Conservation (phyloP, 1,140 invertebrate species). For the Euglossa dilemma region DNA sequence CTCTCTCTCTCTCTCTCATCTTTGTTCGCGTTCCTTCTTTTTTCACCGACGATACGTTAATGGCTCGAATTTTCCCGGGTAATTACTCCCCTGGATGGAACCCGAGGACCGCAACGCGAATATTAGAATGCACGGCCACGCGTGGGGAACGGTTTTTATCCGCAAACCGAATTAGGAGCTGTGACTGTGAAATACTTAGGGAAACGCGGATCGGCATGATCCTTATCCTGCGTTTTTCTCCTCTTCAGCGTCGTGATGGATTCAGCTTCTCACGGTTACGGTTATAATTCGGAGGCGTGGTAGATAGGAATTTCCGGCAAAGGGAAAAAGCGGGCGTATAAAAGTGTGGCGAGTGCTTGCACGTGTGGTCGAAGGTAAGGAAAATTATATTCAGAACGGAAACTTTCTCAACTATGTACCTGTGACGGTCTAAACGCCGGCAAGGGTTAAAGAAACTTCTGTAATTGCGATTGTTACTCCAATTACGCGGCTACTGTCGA, state of each 20-base stretch:
- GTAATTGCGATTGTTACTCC: conserved; percentile 1
- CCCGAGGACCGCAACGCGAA: not conserved
- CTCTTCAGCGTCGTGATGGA: no score
- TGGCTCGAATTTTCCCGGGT: not conserved
- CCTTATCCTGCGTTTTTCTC: not conserved
- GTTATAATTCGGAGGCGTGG: no score
- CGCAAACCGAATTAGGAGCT: not conserved
- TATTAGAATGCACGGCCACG: conserved; percentile 40
- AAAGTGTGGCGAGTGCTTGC: not conserved
- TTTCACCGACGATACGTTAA: not conserved
- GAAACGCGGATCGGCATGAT: not conserved
- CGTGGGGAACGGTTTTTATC: not conserved
- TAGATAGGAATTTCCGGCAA: not conserved
- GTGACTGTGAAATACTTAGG: conserved; percentile 11
- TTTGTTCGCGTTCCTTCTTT: no score
- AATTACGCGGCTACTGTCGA: no score
- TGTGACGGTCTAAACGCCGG: no score
- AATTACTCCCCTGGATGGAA: not conserved
- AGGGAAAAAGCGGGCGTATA: not conserved
- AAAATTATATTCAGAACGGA: no score
- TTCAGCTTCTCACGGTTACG: no score
- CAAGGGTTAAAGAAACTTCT: not conserved
- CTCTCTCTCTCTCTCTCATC: not conserved
- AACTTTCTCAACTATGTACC: no score
- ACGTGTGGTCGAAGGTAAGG: no score